Conservation (phyloP, 1,140 invertebrate species). For the Anastrepha ludens region DNA sequence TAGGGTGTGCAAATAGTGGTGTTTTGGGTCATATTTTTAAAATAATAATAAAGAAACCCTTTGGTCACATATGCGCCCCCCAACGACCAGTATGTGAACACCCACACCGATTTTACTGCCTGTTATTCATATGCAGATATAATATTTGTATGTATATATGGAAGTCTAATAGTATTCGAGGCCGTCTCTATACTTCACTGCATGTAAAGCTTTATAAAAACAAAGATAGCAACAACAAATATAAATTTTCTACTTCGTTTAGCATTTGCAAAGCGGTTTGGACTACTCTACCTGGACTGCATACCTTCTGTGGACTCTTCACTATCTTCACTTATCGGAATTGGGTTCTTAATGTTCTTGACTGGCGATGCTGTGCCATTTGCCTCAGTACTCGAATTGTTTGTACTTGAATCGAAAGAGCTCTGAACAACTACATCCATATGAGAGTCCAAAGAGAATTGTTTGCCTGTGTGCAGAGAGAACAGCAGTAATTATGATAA, state of each 20-base stretch:
- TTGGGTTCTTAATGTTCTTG: constrained; percentile 50
- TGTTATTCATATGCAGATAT: too few species aligned
- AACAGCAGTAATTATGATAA: not conserved
- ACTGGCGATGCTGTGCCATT: constrained; percentile 50
- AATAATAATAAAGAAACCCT: too few species aligned
- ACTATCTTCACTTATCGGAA: constrained; percentile 69
- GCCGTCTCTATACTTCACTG: not conserved
- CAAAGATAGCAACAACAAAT: constrained; percentile 37
- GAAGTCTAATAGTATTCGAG: not conserved
- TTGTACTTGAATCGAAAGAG: constrained; percentile 61
- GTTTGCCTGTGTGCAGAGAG: constrained; percentile 75
- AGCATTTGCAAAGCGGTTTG: constrained; percentile 55
- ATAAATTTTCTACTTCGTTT: not conserved
- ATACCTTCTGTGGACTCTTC: constrained; percentile 73
- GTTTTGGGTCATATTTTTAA: not conserved
- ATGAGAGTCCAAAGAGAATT: constrained; percentile 92
- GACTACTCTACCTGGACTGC: constrained; percentile 73
- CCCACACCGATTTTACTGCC: not conserved
- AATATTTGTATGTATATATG: not conserved
- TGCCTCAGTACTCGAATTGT: constrained; percentile 31
- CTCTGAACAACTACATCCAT: constrained; percentile 86
- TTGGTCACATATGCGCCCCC: too few species aligned
- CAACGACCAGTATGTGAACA: not conserved
- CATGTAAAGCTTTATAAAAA: not conserved
- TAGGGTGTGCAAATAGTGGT: not conserved